Conservation (phyloP, 1,140 invertebrate species). For the Xylocopa sonorina region DNA sequence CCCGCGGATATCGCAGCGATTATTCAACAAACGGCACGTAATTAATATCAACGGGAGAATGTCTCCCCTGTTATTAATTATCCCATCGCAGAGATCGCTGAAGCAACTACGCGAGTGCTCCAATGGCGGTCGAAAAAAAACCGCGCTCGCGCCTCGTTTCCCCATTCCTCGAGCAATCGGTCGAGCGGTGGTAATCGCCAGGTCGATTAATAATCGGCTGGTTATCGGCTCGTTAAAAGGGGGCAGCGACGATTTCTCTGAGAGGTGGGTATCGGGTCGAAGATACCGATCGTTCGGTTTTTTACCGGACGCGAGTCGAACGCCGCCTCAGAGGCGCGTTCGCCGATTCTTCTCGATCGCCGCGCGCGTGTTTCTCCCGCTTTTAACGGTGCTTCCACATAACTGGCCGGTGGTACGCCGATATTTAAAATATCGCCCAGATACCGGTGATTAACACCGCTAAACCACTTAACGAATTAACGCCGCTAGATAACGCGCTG, state of each 20-base stretch:
- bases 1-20: too few relatives aligned
- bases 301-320: background rate
- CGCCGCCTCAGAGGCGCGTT: background rate
- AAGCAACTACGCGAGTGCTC: too few relatives aligned
- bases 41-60: too few relatives aligned
- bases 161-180: background rate
- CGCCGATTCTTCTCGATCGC: background rate
- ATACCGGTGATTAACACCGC: slow-evolving; percentile 9
- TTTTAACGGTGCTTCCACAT: slow-evolving; percentile 9
- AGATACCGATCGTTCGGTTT: background rate
- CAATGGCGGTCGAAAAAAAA: too few relatives aligned
- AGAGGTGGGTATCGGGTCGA: background rate
- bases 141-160: too few relatives aligned
- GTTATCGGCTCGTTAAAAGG: background rate
- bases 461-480: slow-evolving; percentile 15
- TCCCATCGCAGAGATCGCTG: too few relatives aligned
- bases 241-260: background rate
- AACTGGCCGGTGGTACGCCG: background rate
- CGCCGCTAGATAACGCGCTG: background rate
- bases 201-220: background rate
- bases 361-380: background rate
- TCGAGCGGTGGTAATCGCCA: background rate
- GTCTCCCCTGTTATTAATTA: too few relatives aligned
- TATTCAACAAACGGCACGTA: too few relatives aligned
- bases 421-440: slow-evolving; percentile 22